phyloP scores from a whole-genome alignment of 2,888 invertebrate genomes.

The Idaea dimidiata region DNA sequence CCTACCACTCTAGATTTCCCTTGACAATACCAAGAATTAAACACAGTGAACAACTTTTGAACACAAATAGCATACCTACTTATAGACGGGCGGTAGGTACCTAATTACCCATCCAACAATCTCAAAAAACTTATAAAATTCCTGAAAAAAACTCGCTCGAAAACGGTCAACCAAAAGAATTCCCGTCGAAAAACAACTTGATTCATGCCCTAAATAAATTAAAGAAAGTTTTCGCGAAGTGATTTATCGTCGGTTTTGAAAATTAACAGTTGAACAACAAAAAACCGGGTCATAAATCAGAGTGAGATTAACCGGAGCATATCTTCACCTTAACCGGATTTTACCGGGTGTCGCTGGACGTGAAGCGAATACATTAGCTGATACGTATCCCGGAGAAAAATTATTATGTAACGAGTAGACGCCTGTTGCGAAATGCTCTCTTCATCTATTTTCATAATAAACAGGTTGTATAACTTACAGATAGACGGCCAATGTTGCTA shows the following conservation, averaged over 20 bases:
- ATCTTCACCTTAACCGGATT: conserved; percentile 74
- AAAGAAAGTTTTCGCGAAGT: conserved; percentile 9
- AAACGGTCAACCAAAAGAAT: neutral
- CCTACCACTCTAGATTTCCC: neutral
- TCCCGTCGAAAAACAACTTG: conserved; percentile 9
- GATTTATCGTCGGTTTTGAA: conserved; percentile 19
- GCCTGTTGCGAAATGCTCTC: neutral
- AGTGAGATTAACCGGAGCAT: conserved; percentile 71
- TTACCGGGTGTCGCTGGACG: conserved; percentile 68
- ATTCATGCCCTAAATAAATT: conserved; percentile 22
- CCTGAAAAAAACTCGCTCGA: neutral
- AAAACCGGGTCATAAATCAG: conserved; percentile 62
- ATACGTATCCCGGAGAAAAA: conserved; percentile 18
- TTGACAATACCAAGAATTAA: neutral
- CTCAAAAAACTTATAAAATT: neutral
- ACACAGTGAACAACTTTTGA: neutral
- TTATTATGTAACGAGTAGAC: neutral
- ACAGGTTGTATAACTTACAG: neutral
- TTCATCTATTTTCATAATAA: neutral
- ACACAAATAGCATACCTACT: neutral
- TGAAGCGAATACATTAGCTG: conserved; percentile 69
- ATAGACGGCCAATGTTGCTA: no score
- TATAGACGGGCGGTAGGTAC: neutral
- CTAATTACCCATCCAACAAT: neutral
- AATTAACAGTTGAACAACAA: conserved; percentile 32